A percentile compares a stretch with the other conserved stretches of the same genome.
phyloP scores from a whole-genome alignment of 2,113 vertebrate genomes.

The Tonatia bakeri region DNA sequence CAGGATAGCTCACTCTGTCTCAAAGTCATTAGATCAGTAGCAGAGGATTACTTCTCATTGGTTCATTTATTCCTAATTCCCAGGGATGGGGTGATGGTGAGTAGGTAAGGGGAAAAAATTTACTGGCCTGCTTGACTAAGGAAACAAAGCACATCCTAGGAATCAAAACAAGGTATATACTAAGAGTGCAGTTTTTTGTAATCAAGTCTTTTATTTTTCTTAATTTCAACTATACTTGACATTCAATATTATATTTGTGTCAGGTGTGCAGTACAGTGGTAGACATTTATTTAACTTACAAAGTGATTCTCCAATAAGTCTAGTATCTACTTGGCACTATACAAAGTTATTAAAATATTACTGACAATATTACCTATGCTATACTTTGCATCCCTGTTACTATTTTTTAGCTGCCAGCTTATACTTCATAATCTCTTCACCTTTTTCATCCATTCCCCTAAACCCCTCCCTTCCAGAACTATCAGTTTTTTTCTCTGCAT shows the following conservation, averaged over 20 bases:
- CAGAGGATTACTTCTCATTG: not conserved
- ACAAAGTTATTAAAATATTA: too few species aligned
- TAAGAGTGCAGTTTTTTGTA: too few species aligned
- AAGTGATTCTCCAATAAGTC: too few species aligned
- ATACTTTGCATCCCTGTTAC: too few species aligned
- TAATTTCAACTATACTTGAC: not conserved
- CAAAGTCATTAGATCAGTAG: not conserved
- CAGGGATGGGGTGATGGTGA: not conserved
- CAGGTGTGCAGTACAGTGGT: not conserved
- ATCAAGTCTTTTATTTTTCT: not conserved
- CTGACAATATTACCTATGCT: too few species aligned
- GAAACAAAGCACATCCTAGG: not conserved
- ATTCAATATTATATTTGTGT: not conserved
- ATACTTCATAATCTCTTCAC: too few species aligned
- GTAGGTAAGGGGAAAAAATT: not conserved
- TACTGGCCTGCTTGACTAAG: not conserved
- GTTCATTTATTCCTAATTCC: not conserved
- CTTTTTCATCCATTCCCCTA: too few species aligned
- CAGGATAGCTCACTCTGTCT: not conserved
- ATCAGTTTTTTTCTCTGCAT: too few species aligned
- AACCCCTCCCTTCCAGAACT: too few species aligned
- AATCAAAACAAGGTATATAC: not conserved
- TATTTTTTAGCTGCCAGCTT: too few species aligned
- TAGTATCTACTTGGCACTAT: too few species aligned
- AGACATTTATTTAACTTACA: not conserved